A percentile compares a stretch with the other conserved stretches of the same genome.
phyloP scores from a whole-genome alignment of 2,113 vertebrate species.

The Passer domesticus region DNA sequence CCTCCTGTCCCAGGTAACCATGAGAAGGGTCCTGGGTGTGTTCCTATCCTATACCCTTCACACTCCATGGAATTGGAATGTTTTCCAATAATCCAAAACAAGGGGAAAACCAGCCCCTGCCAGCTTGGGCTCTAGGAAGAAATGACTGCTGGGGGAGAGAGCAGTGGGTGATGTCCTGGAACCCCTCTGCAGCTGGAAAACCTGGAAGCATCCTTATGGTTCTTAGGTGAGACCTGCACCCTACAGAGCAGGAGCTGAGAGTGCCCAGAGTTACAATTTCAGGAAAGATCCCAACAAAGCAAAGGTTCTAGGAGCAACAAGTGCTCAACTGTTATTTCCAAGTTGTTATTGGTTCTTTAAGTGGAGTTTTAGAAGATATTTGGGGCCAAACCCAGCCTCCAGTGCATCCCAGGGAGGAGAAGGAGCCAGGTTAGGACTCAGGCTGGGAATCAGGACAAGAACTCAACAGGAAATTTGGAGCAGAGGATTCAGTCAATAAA shows the following conservation, averaged over 20 bases:
- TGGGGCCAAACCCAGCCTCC: neutral
- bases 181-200: neutral
- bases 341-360: neutral
- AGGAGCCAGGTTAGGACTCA: neutral
- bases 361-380: neutral
- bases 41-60: neutral
- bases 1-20: neutral
- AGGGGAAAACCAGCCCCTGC: neutral
- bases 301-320: neutral
- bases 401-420: neutral
- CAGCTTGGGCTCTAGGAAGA: neutral
- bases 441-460: neutral
- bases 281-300: neutral
- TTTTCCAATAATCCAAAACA: neutral
- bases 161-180: neutral
- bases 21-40: neutral
- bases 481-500: neutral
- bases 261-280: neutral
- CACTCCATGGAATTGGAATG: neutral
- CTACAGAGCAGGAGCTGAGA: neutral
- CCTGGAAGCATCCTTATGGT: neutral
- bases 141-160: neutral
- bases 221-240: neutral
- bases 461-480: neutral
- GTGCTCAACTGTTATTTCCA: neutral